Evolutionary conservation across 2,113 vertebrate genomes (phyloP).

Genomic region (Gobiocypris rarus): DNA sequence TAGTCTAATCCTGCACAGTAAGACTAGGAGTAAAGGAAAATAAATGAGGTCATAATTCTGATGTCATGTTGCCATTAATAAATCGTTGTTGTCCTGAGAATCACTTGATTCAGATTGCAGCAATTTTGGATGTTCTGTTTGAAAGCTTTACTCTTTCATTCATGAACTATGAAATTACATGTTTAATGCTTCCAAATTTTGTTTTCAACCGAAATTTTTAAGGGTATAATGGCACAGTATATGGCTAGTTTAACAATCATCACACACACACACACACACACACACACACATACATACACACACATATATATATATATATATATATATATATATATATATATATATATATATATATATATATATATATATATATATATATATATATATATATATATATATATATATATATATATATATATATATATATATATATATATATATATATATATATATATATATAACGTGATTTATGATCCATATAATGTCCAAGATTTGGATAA

Average conservation of each 20-base stretch:
- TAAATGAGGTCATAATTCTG: background rate
- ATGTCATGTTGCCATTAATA: constrained; percentile 16
- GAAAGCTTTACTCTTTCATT: background rate
- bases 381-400: too few relatives aligned
- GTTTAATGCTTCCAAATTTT: background rate
- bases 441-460: too few relatives aligned
- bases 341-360: too few relatives aligned
- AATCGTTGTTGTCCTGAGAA: background rate
- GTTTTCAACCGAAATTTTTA: too few relatives aligned
- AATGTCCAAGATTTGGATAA: too few relatives aligned
- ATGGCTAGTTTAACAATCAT: background rate
- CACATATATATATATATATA: too few relatives aligned
- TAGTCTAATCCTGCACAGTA: background rate
- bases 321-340: too few relatives aligned
- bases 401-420: too few relatives aligned
- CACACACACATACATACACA: too few relatives aligned
- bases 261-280: background rate
- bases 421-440: too few relatives aligned
- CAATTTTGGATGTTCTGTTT: background rate
- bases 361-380: too few relatives aligned
- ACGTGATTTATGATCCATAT: too few relatives aligned
- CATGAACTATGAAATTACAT: background rate
- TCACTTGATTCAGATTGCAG: constrained; percentile 11
- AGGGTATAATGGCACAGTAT: background rate
- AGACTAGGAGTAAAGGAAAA: constrained; percentile 6